These are phyloP conservation scores for Acropternis orthonyx DNA, from an alignment of 2,797 vertebrate genomes.

Conservation along the genomic window DNA sequence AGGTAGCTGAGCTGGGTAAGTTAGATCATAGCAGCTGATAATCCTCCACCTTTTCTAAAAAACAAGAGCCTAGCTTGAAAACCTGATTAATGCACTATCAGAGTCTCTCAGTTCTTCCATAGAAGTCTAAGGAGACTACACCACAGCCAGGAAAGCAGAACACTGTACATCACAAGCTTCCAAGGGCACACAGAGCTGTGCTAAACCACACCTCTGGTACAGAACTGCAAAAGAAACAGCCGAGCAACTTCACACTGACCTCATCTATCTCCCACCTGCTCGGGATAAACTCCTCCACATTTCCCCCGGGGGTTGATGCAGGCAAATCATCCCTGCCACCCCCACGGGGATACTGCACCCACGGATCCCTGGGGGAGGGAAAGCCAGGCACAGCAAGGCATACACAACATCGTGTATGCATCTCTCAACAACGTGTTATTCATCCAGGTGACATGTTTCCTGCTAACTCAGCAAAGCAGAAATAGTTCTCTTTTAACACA, in stretches of 20 bases:
- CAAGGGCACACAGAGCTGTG: background rate
- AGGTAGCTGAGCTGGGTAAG: background rate
- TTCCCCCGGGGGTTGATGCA: background rate
- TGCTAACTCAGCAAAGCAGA: background rate
- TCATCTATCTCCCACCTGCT: background rate
- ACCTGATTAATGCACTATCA: background rate
- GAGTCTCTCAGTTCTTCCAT: background rate
- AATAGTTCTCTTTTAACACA: background rate
- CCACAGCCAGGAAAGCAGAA: rapidly evolving
- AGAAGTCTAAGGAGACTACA: background rate
- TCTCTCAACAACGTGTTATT: background rate
- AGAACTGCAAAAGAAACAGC: background rate
- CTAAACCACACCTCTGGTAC: background rate
- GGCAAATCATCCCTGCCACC: background rate
- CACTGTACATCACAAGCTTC: rapidly evolving
- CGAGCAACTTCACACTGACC: background rate
- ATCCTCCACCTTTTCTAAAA: background rate
- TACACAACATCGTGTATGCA: no score
- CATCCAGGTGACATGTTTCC: background rate
- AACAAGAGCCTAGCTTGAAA: background rate
- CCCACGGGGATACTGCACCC: background rate
- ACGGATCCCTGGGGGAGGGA: background rate
- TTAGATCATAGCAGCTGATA: background rate
- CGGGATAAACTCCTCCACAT: background rate
- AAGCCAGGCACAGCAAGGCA: background rate